Base-by-base conservation (phyloP, 2,113 vertebrate species). In the Brachionichthys hirsutus region DNA sequence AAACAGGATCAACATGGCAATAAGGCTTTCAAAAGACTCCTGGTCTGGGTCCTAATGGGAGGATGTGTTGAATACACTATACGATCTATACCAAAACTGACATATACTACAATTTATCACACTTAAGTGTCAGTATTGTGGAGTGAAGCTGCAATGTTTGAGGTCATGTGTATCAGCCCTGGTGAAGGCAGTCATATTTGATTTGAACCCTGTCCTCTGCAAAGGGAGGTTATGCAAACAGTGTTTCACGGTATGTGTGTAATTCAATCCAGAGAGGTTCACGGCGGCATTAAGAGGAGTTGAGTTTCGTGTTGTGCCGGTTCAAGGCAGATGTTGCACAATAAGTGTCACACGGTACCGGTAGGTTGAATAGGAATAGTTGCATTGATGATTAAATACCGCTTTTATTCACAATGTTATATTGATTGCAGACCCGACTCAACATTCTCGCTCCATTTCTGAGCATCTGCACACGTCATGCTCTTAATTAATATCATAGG, bases 111-210 rank as follows among this genome's bases (percentile, higher is more conserved):
- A 43, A 1, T 68, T 48, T 43, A 47, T 77, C 36, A 64, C 34
- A 64, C 12, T 47, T 41, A 14, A 6, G 35, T 13, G 12, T 0
- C 12, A 1, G 11, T n/a, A 11, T 14, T 46, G 60, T 35, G 19
- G 30, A 20, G 22, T 6, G 9, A 56, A 40, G 67, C 51, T 19
- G 19, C 51, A 47, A 16, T 65, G n/a, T 63, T 15, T 53, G 53
- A 59, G 50, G 55, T 73, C 42, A 57, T 58, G 51, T 34, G 35
- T 54, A 48, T 61, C 19, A 54, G 36, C 7, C 42, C 10, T 12
- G 20, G 60, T 24, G 44, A 66, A 53, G 44, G 43, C 50, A 30
- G 24, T 51, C 41, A 70, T 45, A 67, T 69, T 70, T 66, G 54
- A 54, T 30, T 36, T 46, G 19, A 2, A 42, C 63, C 45, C 51